phyloP scores from a whole-genome alignment of 2,888 invertebrate genomes.

The Stenchaetothrips biformis region DNA sequence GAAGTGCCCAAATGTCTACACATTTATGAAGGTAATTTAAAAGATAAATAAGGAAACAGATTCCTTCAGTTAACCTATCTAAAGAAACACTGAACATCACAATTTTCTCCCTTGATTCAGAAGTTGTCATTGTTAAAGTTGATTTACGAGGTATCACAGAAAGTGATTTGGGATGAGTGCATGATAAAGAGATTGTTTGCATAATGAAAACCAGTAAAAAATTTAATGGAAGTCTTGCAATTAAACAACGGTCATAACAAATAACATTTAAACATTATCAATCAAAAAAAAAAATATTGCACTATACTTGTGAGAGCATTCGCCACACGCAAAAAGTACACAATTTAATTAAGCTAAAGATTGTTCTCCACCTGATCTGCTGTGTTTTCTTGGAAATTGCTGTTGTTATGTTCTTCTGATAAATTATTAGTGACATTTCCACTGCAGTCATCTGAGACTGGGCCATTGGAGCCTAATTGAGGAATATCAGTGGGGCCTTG shows the following conservation, averaged over 20 bases:
- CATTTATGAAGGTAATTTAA: neutral
- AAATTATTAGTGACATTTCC: neutral
- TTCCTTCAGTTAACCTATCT: conserved; percentile 9
- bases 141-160: neutral
- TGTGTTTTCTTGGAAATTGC: neutral
- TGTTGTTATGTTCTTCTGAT: neutral
- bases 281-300: neutral
- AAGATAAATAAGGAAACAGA: conserved; percentile 17
- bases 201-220: neutral
- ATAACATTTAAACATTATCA: neutral
- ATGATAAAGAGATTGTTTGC: neutral
- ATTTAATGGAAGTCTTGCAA: conserved; percentile 7
- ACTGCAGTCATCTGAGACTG: neutral
- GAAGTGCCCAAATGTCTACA: neutral
- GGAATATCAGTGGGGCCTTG: neutral
- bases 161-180: neutral
- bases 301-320: neutral
- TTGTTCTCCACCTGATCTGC: neutral
- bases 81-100: conserved; percentile 14
- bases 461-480: conserved; percentile 17
- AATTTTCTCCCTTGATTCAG: conserved; percentile 30
- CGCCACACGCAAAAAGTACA: neutral
- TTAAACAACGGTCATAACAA: neutral
- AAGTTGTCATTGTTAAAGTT: neutral
- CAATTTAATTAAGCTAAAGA: neutral